These are phyloP conservation scores for Papilio elwesi DNA, from an alignment of 2,888 invertebrate genomes.

Conservation along the genomic window DNA sequence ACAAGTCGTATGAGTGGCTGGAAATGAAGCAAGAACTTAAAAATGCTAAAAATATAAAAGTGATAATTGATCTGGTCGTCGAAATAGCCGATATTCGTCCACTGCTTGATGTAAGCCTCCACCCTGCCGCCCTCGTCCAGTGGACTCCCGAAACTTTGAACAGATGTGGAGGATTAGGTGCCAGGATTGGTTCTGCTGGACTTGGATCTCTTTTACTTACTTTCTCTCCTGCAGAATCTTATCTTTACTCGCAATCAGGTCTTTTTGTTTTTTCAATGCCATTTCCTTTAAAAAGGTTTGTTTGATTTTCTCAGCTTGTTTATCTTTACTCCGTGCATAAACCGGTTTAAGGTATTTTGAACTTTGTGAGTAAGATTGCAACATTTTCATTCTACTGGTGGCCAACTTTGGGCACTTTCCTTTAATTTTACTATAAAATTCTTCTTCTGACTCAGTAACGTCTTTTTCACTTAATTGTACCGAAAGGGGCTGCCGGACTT, in stretches of 20 bases:
- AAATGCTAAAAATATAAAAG: too few species aligned
- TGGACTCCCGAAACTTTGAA: too few species aligned
- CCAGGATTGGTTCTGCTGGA: too few species aligned
- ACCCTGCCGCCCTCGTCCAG: too few species aligned
- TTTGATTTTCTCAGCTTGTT: slow-evolving; percentile 65
- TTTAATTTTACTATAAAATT: slow-evolving; percentile 58
- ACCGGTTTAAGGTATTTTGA: slow-evolving; percentile 67
- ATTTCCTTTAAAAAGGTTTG: slow-evolving; percentile 73
- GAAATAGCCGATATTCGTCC: too few species aligned
- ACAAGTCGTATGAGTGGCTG: too few species aligned
- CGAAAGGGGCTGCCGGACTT: slow-evolving; percentile 55
- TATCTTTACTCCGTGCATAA: slow-evolving; percentile 50
- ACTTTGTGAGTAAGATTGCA: slow-evolving; percentile 75
- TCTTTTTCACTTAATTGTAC: slow-evolving; percentile 70
- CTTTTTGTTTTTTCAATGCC: slow-evolving; percentile 83
- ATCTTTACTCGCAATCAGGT: slow-evolving; percentile 81
- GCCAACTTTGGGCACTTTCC: slow-evolving; percentile 72
- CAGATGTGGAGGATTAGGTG: too few species aligned
- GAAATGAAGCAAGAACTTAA: too few species aligned
- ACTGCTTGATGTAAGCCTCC: too few species aligned
- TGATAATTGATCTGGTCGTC: too few species aligned
- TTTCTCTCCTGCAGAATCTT: slow-evolving; percentile 85
- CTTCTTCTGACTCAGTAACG: slow-evolving; percentile 57
- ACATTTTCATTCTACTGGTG: slow-evolving; percentile 66
- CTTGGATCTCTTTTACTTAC: slow-evolving; percentile 63